These are phyloP conservation scores for Tortricodes alternella DNA, from an alignment of 2,888 invertebrate genomes.

Conservation along the genomic window DNA sequence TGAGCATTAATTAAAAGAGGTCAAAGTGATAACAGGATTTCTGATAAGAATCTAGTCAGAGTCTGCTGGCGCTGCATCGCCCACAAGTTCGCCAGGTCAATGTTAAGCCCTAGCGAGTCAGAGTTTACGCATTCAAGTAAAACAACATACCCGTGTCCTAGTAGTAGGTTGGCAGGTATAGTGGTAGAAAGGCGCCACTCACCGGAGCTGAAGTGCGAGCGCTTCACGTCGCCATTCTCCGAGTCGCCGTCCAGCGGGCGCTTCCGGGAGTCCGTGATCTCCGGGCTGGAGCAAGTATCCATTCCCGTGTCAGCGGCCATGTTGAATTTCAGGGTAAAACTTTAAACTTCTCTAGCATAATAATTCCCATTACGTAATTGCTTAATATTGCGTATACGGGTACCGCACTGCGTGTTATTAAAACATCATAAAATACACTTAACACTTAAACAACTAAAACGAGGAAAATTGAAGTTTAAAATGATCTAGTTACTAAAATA, in stretches of 20 bases:
- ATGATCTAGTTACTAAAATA: slow-evolving; percentile 74
- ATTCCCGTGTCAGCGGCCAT: slow-evolving; percentile 97
- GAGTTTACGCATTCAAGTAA: slow-evolving; percentile 67
- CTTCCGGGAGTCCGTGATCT: slow-evolving; percentile 95
- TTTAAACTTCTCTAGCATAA: slow-evolving; percentile 82
- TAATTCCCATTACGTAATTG: slow-evolving; percentile 83
- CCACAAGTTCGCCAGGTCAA: slow-evolving; percentile 70
- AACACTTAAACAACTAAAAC: slow-evolving; percentile 76
- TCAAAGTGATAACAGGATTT: slow-evolving; percentile 72
- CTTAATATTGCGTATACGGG: slow-evolving; percentile 70
- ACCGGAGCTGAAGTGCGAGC: slow-evolving; percentile 96
- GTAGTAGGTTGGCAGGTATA: slow-evolving; percentile 41
- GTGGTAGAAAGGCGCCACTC: slow-evolving; percentile 62
- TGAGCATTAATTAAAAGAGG: slow-evolving; percentile 69
- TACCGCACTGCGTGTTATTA: slow-evolving; percentile 74
- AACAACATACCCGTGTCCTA: slow-evolving; percentile 40
- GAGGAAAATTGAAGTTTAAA: slow-evolving; percentile 63
- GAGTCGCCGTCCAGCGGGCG: slow-evolving; percentile 93
- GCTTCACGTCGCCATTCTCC: slow-evolving; percentile 94
- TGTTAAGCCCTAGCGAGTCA: slow-evolving; percentile 71
- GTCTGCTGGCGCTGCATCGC: slow-evolving; percentile 50
- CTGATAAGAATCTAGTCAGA: slow-evolving; percentile 78
- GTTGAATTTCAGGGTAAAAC: slow-evolving; percentile 85
- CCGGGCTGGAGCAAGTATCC: slow-evolving; percentile 97
- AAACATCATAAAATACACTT: slow-evolving; percentile 72